phyloP scores from a whole-genome alignment of 2,888 invertebrate species.

The Agrochola circellaris region DNA sequence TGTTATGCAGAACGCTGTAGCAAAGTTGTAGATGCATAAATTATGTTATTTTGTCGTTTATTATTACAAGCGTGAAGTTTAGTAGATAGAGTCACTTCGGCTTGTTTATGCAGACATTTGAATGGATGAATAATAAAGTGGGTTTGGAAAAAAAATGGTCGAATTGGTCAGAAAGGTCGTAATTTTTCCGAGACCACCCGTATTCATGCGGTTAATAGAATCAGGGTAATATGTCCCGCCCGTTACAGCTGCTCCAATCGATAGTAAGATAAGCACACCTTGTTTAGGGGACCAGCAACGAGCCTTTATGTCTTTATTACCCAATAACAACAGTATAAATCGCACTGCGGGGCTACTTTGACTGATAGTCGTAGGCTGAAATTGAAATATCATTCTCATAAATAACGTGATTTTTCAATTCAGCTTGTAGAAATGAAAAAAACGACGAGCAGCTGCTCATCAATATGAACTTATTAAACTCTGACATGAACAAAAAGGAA shows the following conservation, averaged over 20 bases:
- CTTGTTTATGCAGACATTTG: conserved; percentile 56
- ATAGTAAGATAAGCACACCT: conserved; percentile 82
- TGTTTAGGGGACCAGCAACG: conserved; percentile 77
- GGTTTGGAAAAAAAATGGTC: conserved; percentile 47
- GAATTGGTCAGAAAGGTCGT: conserved; percentile 68
- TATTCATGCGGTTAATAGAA: conserved; percentile 78
- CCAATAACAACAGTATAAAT: conserved; percentile 78
- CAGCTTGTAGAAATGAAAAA: conserved; percentile 37
- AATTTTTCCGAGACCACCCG: conserved; percentile 70
- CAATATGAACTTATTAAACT: not conserved
- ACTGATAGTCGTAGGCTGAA: conserved; percentile 72
- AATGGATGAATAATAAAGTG: conserved; percentile 56
- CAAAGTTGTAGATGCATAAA: conserved; percentile 74
- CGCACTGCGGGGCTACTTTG: conserved; percentile 72
- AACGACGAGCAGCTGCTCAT: conserved; percentile 41
- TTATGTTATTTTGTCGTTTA: conserved; percentile 68
- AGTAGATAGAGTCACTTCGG: conserved; percentile 56
- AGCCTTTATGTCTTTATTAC: conserved; percentile 82
- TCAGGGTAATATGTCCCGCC: conserved; percentile 77
- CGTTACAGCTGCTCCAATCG: conserved; percentile 80
- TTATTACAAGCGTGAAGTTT: conserved; percentile 63
- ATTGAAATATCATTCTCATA: conserved; percentile 73
- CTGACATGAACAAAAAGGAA: not conserved
- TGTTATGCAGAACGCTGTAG: conserved; percentile 74
- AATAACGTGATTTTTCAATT: conserved; percentile 60